Percentiles rank a stretch among this genome's conserved stretches.
These are phyloP conservation scores for Leucophenga maculata DNA, from an alignment of 2,888 invertebrate genomes.

Conservation along the genomic window DNA sequence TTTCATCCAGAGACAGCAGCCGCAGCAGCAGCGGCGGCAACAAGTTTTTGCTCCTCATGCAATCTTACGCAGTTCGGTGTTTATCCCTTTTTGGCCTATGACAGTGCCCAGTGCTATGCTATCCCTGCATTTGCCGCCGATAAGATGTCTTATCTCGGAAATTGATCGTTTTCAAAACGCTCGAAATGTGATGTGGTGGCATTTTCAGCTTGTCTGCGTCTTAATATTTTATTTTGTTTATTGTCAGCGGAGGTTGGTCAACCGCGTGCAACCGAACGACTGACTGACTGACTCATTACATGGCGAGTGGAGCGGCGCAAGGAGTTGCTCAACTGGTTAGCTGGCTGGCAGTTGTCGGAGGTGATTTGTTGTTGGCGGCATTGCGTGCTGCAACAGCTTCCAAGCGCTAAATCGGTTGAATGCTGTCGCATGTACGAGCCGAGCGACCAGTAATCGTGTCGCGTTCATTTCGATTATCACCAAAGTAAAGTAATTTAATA, in stretches of 20 bases:
- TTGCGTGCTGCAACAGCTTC: constrained; percentile 30
- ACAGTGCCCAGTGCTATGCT: constrained; percentile 26
- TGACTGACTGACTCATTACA: constrained; percentile 11
- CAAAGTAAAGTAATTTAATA: constrained; percentile 66
- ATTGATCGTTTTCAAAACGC: constrained; percentile 70
- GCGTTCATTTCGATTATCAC: constrained; percentile 65
- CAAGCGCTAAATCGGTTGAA: constrained; percentile 6
- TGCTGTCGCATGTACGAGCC: no score
- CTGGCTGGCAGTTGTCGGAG: no score
- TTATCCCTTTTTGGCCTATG: constrained; percentile 26
- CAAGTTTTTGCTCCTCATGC: not conserved
- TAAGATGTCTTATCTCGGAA: constrained; percentile 59
- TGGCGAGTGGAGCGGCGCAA: constrained; percentile 14
- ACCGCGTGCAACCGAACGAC: no score
- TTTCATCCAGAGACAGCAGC: constrained; percentile 23
- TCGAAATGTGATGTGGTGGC: constrained; percentile 69
- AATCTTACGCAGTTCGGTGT: constrained; percentile 5
- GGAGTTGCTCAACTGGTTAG: not conserved
- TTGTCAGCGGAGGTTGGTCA: constrained; percentile 34
- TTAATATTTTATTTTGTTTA: constrained; percentile 68
- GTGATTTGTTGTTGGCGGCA: no score
- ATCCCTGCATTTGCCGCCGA: not conserved
- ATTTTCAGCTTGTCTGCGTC: constrained; percentile 68
- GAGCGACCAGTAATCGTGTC: constrained; percentile 58
- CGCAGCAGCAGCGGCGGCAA: no score